Evolutionary conservation across 1,140 invertebrate species (phyloP), one percentile per base, ranked within the genome.

Genomic region (Teleopsis dalmanni): DNA sequence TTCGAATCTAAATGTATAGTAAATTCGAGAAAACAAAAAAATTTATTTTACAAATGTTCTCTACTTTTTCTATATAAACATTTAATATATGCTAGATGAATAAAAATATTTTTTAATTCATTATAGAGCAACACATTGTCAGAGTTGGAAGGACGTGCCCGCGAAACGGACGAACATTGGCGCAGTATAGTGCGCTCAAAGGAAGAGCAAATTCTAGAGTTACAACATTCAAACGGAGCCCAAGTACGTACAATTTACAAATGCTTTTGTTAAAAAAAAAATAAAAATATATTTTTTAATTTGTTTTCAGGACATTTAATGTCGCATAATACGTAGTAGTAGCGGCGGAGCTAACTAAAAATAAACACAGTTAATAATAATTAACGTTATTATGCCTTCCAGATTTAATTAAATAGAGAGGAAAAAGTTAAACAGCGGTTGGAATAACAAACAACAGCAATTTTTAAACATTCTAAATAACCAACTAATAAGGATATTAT

Each of bases 91-190:
- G n/a, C n/a, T n/a, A n/a, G n/a, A n/a, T n/a, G n/a, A n/a, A n/a
- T n/a, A n/a, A n/a, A n/a, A n/a, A n/a, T 18, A 19, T 37, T 35
- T n/a, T 23, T 29, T 47, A 40, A 18, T 29, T 18, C 37, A 46
- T 33, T 54, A 13, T 19, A 71, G 68, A 64, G 57, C 45, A 66
- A 62, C 47, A 67, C 63, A 35, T 41, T 71, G 54, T 50, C 56
- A 45, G 62, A 65, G 33, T 53, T 71, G 50, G 67, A 70, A 52
- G 45, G 54, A 34, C 57, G 58, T 11, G 67, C 67, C 21, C 57
- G 57, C 6, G 65, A 70, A 36, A 62, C 66, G 48, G 67, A 71
- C 44, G 62, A 65, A 34, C 57, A 70, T 43, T 71, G 68, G 68
- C 63, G 60, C 22, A 59, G 53, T 37, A 60, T 70, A 51, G 63